phyloP scores from a whole-genome alignment of 1,140 invertebrate genomes.

The Bemisia tabaci region DNA sequence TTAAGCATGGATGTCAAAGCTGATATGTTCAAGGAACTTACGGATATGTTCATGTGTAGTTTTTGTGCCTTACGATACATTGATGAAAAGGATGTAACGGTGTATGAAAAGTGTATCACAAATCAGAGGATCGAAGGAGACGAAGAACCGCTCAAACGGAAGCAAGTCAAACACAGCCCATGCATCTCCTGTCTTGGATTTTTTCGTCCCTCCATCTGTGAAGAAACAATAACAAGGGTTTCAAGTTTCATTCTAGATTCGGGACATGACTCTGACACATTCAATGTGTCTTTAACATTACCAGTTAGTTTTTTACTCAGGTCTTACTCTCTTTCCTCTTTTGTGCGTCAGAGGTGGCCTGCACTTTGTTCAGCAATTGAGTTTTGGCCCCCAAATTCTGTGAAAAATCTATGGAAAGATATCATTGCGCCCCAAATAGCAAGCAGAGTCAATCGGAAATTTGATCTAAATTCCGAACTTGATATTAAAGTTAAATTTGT shows the following conservation, averaged over 20 bases:
- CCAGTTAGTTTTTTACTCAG: conserved; percentile 34
- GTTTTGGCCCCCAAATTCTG: conserved; percentile 29
- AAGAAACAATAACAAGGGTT: conserved; percentile 34
- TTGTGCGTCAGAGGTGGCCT: conserved; percentile 26
- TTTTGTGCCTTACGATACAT: neutral
- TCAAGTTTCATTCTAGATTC: conserved; percentile 22
- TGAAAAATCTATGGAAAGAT: conserved; percentile 55
- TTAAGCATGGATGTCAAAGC: neutral
- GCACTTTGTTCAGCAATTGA: conserved; percentile 14
- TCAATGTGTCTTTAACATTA: conserved; percentile 34
- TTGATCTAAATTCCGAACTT: conserved; percentile 36
- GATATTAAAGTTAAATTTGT: conserved; percentile 36
- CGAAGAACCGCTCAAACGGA: conserved; percentile 11
- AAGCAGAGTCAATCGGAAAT: conserved; percentile 30
- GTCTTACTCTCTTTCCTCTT: conserved; percentile 34
- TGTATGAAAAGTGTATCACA: neutral
- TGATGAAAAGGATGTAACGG: neutral
- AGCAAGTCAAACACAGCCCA: conserved; percentile 29
- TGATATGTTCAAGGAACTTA: neutral
- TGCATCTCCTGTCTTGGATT: conserved; percentile 48
- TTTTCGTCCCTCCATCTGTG: conserved; percentile 37
- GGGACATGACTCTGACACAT: conserved; percentile 34
- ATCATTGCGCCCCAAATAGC: conserved; percentile 34
- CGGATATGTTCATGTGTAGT: neutral
- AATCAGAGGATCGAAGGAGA: neutral